Conservation (phyloP, 2,888 invertebrate genomes). For the Drosophila borborema region DNA sequence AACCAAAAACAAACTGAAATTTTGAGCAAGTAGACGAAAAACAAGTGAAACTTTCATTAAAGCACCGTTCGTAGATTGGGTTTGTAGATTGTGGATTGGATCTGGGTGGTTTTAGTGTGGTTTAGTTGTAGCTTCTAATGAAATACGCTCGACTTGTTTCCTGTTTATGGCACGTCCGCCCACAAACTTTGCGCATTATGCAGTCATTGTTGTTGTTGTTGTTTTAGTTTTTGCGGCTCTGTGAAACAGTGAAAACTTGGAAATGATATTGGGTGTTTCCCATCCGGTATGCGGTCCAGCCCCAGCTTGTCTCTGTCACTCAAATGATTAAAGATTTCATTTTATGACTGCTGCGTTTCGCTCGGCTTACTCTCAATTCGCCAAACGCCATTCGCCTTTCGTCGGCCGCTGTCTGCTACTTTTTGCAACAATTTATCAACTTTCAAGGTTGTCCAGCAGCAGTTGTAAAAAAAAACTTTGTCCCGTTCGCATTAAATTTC, state of each 20-base stretch:
- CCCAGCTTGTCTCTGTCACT: conserved; percentile 70
- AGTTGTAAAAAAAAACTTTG: conserved; percentile 77
- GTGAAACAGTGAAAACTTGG: conserved; percentile 18
- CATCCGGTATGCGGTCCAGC: conserved; percentile 24
- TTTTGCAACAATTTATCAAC: conserved; percentile 78
- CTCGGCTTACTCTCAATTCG: conserved; percentile 13
- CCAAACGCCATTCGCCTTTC: background rate
- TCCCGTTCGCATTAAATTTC: conserved; percentile 66
- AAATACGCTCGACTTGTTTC: conserved; percentile 65
- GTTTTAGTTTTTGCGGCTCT: conserved; percentile 10
- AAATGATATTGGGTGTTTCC: conserved; percentile 26
- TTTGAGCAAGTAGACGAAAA: conserved; percentile 10
- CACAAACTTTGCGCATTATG: conserved; percentile 65
- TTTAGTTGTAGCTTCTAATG: conserved; percentile 61
- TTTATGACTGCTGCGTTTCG: conserved; percentile 65
- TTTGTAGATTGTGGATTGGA: conserved; percentile 16
- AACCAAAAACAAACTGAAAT: conserved; percentile 7
- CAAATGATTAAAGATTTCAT: conserved; percentile 79
- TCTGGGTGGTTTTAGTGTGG: conserved; percentile 49
- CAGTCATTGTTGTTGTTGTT: conserved; percentile 33
- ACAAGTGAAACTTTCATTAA: conserved; percentile 19
- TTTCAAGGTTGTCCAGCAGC: conserved; percentile 64
- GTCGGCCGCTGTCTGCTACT: conserved; percentile 52
- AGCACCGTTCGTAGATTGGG: conserved; percentile 5
- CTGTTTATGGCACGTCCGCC: conserved; percentile 67